Conservation (phyloP, 2,888 invertebrate genomes). For the Branchinecta sandiegonensis region DNA sequence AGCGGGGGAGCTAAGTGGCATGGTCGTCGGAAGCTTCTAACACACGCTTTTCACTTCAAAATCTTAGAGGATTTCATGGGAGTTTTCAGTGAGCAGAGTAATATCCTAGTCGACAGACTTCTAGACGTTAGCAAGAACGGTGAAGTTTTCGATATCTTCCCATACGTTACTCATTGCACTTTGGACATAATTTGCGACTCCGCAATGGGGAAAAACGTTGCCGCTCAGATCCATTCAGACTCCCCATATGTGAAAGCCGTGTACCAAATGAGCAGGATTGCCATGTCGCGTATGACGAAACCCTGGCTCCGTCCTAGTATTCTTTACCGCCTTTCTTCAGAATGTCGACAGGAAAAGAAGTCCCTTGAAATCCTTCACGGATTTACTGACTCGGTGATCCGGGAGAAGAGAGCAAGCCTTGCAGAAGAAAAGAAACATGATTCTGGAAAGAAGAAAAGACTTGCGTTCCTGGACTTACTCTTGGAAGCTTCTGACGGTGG, state of each 20-base stretch:
- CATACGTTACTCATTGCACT: constrained; percentile 45
- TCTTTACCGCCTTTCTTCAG: constrained; percentile 32
- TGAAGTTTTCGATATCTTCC: constrained; percentile 40
- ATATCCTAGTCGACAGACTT: constrained; percentile 44
- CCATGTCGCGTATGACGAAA: constrained; percentile 33
- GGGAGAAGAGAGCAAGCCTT: background rate
- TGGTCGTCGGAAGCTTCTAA: constrained; percentile 51
- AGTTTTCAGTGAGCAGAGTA: constrained; percentile 49
- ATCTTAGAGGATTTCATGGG: constrained; percentile 55
- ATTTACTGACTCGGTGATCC: constrained; percentile 32
- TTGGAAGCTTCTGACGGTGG: constrained; percentile 32
- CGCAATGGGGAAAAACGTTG: constrained; percentile 62
- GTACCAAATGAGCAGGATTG: constrained; percentile 34
- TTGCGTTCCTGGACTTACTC: constrained; percentile 35
- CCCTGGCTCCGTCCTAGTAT: constrained; percentile 35
- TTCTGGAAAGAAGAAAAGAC: constrained; percentile 25
- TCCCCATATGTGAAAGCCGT: constrained; percentile 60
- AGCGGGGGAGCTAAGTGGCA: constrained; percentile 46
- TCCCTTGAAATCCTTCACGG: constrained; percentile 34
- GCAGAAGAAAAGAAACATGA: background rate
- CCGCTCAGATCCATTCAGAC: constrained; percentile 52
- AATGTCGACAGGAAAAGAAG: constrained; percentile 33
- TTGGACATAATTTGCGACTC: constrained; percentile 58
- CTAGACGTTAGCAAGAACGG: constrained; percentile 28
- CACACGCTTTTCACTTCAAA: constrained; percentile 63